These are phyloP conservation scores for Pongo abelii DNA, from an alignment of 2,113 vertebrate species.

Conservation along the genomic window DNA sequence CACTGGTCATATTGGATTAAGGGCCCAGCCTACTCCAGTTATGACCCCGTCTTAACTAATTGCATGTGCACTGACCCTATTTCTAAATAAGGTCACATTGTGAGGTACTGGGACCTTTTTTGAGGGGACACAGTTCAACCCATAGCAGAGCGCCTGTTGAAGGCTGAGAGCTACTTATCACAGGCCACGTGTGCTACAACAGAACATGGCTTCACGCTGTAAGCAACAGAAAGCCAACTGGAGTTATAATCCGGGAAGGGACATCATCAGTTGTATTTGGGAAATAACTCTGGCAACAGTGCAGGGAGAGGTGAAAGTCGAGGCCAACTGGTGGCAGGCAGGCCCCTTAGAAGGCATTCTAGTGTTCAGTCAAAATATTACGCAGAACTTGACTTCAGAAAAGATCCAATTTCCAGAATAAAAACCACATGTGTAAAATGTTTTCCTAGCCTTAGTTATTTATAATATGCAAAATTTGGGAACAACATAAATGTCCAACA, in stretches of 20 bases:
- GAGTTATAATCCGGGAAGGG: background rate
- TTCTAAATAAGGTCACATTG: constrained; percentile 11
- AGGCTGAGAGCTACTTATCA: background rate
- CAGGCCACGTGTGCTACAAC: background rate
- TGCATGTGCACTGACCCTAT: background rate
- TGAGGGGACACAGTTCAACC: background rate
- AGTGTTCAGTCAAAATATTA: background rate
- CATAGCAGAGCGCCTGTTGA: background rate
- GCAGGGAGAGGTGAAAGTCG: background rate
- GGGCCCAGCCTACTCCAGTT: background rate
- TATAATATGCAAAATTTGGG: background rate
- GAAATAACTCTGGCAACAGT: background rate
- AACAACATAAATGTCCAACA: background rate
- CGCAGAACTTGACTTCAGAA: background rate
- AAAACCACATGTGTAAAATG: background rate
- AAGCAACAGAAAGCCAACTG: background rate
- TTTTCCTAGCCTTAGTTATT: background rate
- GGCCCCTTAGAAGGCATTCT: background rate
- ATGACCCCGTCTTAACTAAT: background rate
- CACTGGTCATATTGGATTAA: background rate
- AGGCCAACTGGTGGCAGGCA: background rate
- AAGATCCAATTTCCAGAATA: background rate
- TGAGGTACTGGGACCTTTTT: background rate
- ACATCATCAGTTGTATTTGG: background rate
- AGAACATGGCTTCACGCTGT: background rate